Evolutionary conservation across 2,888 invertebrate genomes (phyloP).

Genomic region (Tridacna crocea): DNA sequence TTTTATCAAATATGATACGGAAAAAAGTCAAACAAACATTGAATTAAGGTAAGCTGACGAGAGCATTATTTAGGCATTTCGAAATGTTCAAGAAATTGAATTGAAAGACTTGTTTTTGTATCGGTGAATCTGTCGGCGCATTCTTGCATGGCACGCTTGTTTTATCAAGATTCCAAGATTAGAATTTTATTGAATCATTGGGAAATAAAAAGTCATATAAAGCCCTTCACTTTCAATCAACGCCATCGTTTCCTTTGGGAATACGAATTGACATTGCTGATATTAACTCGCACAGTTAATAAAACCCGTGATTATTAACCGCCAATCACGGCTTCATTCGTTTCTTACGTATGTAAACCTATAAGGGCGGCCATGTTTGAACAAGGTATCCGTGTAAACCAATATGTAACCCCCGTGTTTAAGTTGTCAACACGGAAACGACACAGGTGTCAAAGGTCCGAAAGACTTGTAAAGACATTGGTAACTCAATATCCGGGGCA

Average conservation of each 20-base stretch:
- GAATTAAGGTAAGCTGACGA: no score
- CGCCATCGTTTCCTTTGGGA: slow-evolving; percentile 24
- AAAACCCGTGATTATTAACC: slow-evolving; percentile 34
- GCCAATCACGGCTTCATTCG: slow-evolving; percentile 34
- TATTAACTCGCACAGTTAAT: slow-evolving; percentile 24
- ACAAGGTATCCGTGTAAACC: slow-evolving; percentile 62
- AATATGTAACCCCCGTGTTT: slow-evolving; percentile 66
- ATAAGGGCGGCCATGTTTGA: slow-evolving; percentile 57
- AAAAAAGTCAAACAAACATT: no score
- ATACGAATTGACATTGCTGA: slow-evolving; percentile 27
- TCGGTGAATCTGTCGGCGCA: neutral
- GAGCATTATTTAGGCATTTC: no score
- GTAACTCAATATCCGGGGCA: slow-evolving; percentile 63
- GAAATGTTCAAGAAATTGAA: no score
- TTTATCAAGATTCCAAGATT: slow-evolving; percentile 27
- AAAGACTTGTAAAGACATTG: slow-evolving; percentile 57
- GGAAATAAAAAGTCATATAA: slow-evolving; percentile 30
- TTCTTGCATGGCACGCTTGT: slow-evolving; percentile 21
- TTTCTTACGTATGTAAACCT: slow-evolving; percentile 40
- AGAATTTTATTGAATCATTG: slow-evolving; percentile 27
- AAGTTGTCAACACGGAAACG: slow-evolving; percentile 61
- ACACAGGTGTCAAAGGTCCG: slow-evolving; percentile 64
- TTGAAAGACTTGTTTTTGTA: neutral
- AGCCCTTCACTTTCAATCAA: slow-evolving; percentile 30
- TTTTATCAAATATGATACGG: no score